Percentiles rank a stretch among this genome's conserved stretches.
Evolutionary conservation across 2,888 invertebrate species (phyloP).

Genomic region (Hartigia nigra): DNA sequence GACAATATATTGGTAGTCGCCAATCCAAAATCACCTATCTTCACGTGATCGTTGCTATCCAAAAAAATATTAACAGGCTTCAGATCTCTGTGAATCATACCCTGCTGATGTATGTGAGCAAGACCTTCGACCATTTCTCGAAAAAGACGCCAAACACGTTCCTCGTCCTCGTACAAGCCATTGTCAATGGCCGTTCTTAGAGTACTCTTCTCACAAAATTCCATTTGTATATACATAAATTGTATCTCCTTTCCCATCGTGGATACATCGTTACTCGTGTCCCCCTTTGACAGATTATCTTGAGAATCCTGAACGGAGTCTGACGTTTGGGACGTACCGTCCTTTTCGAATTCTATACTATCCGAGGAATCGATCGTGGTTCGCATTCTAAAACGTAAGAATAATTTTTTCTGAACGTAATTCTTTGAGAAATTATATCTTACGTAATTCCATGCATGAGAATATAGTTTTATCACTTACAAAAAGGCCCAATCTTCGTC

Average conservation of each 20-base stretch:
- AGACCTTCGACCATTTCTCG: conserved; percentile 93
- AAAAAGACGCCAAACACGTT: conserved; percentile 91
- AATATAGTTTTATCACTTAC: conserved; percentile 36
- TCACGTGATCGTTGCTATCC: conserved; percentile 93
- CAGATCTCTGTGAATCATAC: conserved; percentile 86
- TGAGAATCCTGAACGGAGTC: conserved; percentile 28
- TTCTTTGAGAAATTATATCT: conserved; percentile 55
- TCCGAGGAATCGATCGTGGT: conserved; percentile 69
- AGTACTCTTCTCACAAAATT: conserved; percentile 97
- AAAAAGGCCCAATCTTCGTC: conserved; percentile 67
- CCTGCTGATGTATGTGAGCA: conserved; percentile 92
- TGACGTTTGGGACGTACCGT: conserved; percentile 49
- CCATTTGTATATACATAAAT: conserved; percentile 96
- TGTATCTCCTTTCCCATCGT: conserved; percentile 67
- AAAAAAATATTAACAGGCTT: conserved; percentile 96
- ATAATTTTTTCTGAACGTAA: conserved; percentile 57
- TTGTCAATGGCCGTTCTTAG: conserved; percentile 89
- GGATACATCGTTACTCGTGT: conserved; percentile 26
- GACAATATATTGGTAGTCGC: conserved; percentile 83
- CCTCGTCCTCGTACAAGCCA: conserved; percentile 79
- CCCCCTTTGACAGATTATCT: conserved; percentile 7
- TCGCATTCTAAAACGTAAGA: conserved; percentile 46
- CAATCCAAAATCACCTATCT: conserved; percentile 98
- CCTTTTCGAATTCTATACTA: conserved; percentile 73
- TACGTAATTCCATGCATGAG: conserved; percentile 40